These are phyloP conservation scores for Sylvietta virens DNA, from an alignment of 2,113 vertebrate species.

Conservation along the genomic window DNA sequence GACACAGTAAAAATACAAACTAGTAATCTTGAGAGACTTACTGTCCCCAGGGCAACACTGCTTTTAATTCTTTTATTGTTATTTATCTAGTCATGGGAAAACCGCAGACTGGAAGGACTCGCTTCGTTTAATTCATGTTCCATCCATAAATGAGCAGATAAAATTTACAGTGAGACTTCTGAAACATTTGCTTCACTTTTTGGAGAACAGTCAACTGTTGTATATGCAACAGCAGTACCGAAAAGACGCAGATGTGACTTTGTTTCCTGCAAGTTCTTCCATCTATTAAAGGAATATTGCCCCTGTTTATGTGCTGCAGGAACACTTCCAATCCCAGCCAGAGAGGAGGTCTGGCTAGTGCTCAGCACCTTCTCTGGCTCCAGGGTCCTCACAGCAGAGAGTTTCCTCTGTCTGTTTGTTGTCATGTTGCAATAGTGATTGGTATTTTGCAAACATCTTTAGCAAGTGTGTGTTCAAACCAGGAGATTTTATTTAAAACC, in stretches of 20 bases:
- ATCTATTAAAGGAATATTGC: background rate
- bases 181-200: background rate
- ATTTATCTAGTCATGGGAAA: background rate
- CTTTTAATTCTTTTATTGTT: background rate
- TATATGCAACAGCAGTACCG: background rate
- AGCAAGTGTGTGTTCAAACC: background rate
- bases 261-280: background rate
- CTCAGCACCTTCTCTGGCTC: background rate
- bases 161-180: background rate
- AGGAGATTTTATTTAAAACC: background rate
- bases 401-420: background rate
- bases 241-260: background rate
- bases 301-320: background rate
- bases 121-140: background rate
- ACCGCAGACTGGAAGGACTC: background rate
- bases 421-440: background rate
- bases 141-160: background rate
- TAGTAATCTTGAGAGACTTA: constrained; percentile 17
- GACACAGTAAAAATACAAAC: constrained; percentile 31
- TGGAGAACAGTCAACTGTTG: background rate
- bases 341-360: background rate
- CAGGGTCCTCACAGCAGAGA: background rate
- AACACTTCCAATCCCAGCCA: background rate
- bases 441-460: background rate
- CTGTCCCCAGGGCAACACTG: background rate